Percentiles rank a stretch among this genome's conserved stretches.
Evolutionary conservation across 2,888 invertebrate genomes (phyloP).

Genomic region (Limnephilus rhombicus): DNA sequence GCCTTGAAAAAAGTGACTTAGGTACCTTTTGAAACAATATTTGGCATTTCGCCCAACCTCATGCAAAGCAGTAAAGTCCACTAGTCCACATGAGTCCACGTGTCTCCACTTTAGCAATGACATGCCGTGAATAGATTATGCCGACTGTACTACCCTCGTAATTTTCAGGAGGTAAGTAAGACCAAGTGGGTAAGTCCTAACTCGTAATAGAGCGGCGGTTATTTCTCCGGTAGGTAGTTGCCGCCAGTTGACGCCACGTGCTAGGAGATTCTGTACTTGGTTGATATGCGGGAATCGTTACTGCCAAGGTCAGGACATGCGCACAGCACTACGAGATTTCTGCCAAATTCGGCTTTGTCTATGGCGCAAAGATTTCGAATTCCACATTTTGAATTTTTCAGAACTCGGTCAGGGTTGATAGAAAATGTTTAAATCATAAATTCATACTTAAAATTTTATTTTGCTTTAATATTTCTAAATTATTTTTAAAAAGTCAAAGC

Average conservation of each 20-base stretch:
- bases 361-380: slow-evolving; percentile 19
- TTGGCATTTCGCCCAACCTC: background rate
- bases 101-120: background rate
- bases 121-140: background rate
- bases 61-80: background rate
- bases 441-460: no score
- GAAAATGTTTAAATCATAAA: no score
- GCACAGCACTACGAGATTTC: slow-evolving; percentile 26
- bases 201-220: background rate
- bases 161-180: background rate
- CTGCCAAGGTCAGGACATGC: slow-evolving; percentile 57
- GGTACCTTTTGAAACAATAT: background rate
- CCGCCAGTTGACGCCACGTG: background rate
- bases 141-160: background rate
- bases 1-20: background rate
- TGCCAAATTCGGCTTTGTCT: slow-evolving; percentile 37
- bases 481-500: no score
- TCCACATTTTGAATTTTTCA: background rate
- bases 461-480: no score
- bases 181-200: background rate
- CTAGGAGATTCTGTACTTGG: slow-evolving; percentile 4
- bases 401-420: no score
- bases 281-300: slow-evolving; percentile 59
- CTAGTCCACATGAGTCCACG: no score
- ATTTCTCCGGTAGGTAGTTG: background rate